Percentiles rank a stretch among this genome's conserved stretches.
phyloP scores from a whole-genome alignment of 2,797 vertebrate genomes.

The Mastacembelus armatus region DNA sequence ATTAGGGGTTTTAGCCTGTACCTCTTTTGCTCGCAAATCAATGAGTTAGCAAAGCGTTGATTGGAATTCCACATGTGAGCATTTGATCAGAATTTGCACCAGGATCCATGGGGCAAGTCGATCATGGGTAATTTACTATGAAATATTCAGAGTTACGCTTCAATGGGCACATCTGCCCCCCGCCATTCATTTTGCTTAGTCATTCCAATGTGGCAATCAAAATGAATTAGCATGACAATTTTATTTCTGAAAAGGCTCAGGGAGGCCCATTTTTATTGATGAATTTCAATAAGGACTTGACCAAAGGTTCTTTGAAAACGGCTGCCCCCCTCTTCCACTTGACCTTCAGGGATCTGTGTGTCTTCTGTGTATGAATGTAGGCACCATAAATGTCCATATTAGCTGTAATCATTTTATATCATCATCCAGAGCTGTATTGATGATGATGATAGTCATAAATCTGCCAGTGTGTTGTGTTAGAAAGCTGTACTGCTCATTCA shows the following conservation, averaged over 20 bases:
- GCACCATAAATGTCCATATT: conserved; percentile 64
- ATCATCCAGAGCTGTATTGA: conserved; percentile 54
- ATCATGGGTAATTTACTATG: conserved; percentile 85
- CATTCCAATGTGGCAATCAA: conserved; percentile 86
- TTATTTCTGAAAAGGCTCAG: conserved; percentile 85
- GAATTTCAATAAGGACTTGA: conserved; percentile 81
- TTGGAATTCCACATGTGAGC: conserved; percentile 72
- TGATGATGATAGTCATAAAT: conserved; percentile 62
- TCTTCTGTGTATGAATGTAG: conserved; percentile 53
- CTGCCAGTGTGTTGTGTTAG: conserved; percentile 51
- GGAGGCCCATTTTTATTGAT: conserved; percentile 77
- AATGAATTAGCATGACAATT: conserved; percentile 90
- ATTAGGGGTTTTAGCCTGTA: conserved; percentile 22
- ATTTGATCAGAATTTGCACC: conserved; percentile 75
- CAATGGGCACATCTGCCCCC: conserved; percentile 80
- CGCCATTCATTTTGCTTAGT: conserved; percentile 87
- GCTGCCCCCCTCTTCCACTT: conserved; percentile 48
- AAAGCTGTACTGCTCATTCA: conserved; percentile 45
- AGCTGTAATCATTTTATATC: conserved; percentile 63
- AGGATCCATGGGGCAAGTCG: conserved; percentile 74
- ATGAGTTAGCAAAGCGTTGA: conserved; percentile 60
- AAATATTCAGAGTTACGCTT: conserved; percentile 86
- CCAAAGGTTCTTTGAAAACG: conserved; percentile 75
- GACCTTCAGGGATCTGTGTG: conserved; percentile 77
- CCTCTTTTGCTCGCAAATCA: conserved; percentile 70